phyloP scores from a whole-genome alignment of 1,140 invertebrate genomes.

The Ostrea denselamellosa region DNA sequence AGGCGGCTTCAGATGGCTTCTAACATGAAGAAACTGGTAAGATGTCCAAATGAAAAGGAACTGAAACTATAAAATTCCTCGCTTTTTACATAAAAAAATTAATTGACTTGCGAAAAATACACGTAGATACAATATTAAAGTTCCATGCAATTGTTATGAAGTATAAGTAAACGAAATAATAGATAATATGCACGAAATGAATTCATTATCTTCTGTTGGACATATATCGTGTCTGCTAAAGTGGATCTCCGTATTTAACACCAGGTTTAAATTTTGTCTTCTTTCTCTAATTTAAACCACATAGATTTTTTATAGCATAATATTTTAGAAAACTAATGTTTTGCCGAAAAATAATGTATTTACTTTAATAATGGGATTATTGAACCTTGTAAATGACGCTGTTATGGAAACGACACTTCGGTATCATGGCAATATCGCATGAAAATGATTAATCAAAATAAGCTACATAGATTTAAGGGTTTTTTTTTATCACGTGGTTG shows the following conservation, averaged over 20 bases:
- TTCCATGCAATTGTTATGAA: neutral
- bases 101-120: too few species aligned
- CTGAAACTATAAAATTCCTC: neutral
- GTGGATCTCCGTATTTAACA: constrained; percentile 18
- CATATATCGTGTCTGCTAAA: neutral
- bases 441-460: too few species aligned
- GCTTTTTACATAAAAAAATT: neutral
- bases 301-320: neutral
- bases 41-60: neutral
- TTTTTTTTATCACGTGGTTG: too few species aligned
- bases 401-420: too few species aligned
- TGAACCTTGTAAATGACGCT: too few species aligned
- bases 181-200: neutral
- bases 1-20: constrained; percentile 43
- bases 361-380: too few species aligned
- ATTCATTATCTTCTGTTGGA: neutral
- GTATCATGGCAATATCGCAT: too few species aligned
- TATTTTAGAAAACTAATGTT: neutral
- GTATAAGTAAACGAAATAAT: neutral
- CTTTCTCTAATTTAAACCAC: neutral
- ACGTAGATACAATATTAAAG: too few species aligned
- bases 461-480: too few species aligned
- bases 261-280: neutral
- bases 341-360: neutral
- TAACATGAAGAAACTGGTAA: constrained; percentile 57